These are phyloP conservation scores for Numida meleagris DNA, from an alignment of 2,113 vertebrate genomes.

Conservation along the genomic window DNA sequence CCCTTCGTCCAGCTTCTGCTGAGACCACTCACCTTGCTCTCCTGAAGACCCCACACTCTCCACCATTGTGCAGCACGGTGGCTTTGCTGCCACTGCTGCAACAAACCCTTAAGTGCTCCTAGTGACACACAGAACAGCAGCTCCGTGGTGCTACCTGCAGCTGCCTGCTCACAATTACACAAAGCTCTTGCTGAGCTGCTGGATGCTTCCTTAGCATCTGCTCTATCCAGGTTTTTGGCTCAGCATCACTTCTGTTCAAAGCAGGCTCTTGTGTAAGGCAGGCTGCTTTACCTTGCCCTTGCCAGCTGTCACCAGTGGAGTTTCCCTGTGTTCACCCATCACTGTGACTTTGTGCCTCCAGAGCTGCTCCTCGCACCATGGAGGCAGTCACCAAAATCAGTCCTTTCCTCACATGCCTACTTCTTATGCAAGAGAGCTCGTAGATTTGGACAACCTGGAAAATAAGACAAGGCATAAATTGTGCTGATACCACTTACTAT, in stretches of 20 bases:
- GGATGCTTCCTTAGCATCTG: neutral
- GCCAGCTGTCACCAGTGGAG: neutral
- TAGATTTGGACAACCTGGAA: neutral
- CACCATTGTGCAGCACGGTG: accelerated
- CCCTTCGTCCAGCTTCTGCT: neutral
- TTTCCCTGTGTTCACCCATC: neutral
- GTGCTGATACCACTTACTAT: neutral
- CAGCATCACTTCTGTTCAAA: neutral
- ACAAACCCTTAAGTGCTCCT: neutral
- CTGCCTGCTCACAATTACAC: neutral
- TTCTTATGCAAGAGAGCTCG: accelerated
- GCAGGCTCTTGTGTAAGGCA: neutral
- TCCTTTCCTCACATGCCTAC: neutral
- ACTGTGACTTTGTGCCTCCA: accelerated
- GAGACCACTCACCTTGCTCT: neutral
- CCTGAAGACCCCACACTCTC: accelerated
- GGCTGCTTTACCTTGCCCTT: neutral
- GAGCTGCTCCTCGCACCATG: neutral
- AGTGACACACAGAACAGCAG: neutral
- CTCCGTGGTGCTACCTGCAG: neutral
- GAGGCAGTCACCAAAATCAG: neutral
- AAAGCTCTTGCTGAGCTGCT: neutral
- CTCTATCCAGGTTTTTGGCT: neutral
- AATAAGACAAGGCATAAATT: neutral
- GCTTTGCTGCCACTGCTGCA: neutral